phyloP scores from a whole-genome alignment of 2,888 invertebrate genomes.

The Lasioglossum zephyrum region DNA sequence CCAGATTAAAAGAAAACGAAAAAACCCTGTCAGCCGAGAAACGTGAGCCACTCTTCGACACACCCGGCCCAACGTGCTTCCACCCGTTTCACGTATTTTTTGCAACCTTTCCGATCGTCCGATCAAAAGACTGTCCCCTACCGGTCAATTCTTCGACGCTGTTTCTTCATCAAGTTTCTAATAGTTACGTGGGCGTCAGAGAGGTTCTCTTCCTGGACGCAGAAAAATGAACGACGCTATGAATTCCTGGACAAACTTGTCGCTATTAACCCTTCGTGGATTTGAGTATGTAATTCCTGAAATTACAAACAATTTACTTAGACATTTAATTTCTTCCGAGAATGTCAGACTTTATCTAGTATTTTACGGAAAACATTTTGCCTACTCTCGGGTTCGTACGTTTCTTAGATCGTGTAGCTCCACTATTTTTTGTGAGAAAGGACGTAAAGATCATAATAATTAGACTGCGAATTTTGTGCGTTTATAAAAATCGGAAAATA shows the following conservation, averaged over 20 bases:
- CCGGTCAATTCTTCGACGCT: slow-evolving; percentile 5
- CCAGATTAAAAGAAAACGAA: slow-evolving; percentile 59
- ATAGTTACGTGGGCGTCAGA: slow-evolving; percentile 11
- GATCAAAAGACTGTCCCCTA: slow-evolving; percentile 47
- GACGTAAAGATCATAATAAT: not conserved
- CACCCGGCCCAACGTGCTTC: slow-evolving; percentile 13
- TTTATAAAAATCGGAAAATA: not conserved
- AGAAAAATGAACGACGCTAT: not conserved
- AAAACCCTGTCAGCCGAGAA: slow-evolving; percentile 49
- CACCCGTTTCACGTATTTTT: slow-evolving; percentile 62
- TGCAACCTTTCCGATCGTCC: slow-evolving; percentile 62
- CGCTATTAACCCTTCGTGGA: not conserved
- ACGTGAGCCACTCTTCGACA: slow-evolving; percentile 64
- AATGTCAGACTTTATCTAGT: not conserved
- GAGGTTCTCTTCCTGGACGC: not conserved
- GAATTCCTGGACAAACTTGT: not conserved
- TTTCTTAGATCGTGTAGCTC: no score
- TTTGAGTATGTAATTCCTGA: no score
- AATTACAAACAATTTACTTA: no score
- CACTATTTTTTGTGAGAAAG: no score
- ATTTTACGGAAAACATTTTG: no score
- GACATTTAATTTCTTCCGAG: not conserved
- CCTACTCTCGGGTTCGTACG: no score
- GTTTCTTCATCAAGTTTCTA: slow-evolving; percentile 29
- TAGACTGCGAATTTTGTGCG: not conserved